phyloP scores from a whole-genome alignment of 53 echinoderm and acorn worm genomes.

The Patiria pectinifera region DNA sequence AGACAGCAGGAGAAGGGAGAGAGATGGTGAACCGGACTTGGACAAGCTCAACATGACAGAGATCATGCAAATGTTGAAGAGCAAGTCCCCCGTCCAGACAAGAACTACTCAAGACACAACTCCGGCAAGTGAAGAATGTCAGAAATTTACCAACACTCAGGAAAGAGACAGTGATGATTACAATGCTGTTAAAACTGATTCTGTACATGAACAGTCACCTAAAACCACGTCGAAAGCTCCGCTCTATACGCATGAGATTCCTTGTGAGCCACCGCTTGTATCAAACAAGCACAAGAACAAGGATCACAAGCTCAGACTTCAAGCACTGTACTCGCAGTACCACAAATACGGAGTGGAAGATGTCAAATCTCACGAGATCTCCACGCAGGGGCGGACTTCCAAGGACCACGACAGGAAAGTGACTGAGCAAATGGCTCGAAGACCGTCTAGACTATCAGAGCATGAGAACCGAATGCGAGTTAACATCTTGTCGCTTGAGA shows the following conservation, averaged over 20 bases:
- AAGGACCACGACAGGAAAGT: slow-evolving; percentile 5
- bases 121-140: neutral
- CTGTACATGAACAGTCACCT: neutral
- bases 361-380: neutral
- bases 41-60: slow-evolving; percentile 48
- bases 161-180: neutral
- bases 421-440: neutral
- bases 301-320: slow-evolving; percentile 44
- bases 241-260: neutral
- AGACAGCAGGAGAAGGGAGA: slow-evolving; percentile 5
- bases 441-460: neutral
- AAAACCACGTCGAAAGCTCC: neutral
- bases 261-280: slow-evolving; percentile 34
- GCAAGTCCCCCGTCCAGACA: slow-evolving; percentile 9
- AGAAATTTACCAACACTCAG: neutral
- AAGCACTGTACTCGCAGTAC: slow-evolving; percentile 48
- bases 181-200: neutral
- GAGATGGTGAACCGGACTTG: slow-evolving; percentile 19
- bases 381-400: neutral
- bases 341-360: neutral
- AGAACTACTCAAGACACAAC: slow-evolving; percentile 6
- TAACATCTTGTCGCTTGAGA: slow-evolving; percentile 25
- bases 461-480: slow-evolving; percentile 7
- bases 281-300: neutral
- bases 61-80: slow-evolving; percentile 46